A percentile compares a stretch with the other conserved stretches of the same genome.
phyloP scores from a whole-genome alignment of 2,888 invertebrate species.

The Thecophora atra region DNA sequence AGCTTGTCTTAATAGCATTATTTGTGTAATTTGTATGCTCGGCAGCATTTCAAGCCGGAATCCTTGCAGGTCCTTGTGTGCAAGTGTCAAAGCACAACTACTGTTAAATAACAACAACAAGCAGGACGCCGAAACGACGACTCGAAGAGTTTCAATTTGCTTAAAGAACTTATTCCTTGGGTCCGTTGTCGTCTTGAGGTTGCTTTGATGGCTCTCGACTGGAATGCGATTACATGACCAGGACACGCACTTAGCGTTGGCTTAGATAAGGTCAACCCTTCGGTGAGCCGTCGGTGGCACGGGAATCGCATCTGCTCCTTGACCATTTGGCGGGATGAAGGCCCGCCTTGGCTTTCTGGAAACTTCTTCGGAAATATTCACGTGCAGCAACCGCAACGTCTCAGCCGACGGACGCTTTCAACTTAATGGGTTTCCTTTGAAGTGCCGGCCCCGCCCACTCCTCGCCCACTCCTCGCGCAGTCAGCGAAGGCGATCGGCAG shows the following conservation, averaged over 20 bases:
- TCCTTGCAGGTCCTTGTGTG: conserved; percentile 47
- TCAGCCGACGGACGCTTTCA: background rate
- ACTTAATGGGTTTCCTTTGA: background rate
- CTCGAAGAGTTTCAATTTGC: conserved; percentile 61
- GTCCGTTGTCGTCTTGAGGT: conserved; percentile 34
- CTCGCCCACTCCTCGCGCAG: background rate
- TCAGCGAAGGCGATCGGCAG: no score
- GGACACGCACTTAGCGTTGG: conserved; percentile 58
- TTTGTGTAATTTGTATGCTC: conserved; percentile 63
- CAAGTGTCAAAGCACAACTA: conserved; percentile 60
- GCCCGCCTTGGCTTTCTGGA: background rate
- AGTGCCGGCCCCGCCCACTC: background rate
- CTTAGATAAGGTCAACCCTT: conserved; percentile 51
- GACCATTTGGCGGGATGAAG: background rate
- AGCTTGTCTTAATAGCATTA: conserved; percentile 46
- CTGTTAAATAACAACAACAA: conserved; percentile 24
- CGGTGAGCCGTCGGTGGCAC: conserved; percentile 18
- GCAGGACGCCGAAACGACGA: conserved; percentile 15
- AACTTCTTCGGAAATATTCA: background rate
- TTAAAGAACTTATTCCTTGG: conserved; percentile 48
- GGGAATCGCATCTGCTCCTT: no score
- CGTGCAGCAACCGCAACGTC: background rate
- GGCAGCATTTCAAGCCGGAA: conserved; percentile 60
- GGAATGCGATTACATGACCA: conserved; percentile 65
- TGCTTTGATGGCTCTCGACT: conserved; percentile 48